Evolutionary conservation across 2,797 vertebrate genomes (phyloP).

Genomic region (Microcaecilia unicolor): DNA sequence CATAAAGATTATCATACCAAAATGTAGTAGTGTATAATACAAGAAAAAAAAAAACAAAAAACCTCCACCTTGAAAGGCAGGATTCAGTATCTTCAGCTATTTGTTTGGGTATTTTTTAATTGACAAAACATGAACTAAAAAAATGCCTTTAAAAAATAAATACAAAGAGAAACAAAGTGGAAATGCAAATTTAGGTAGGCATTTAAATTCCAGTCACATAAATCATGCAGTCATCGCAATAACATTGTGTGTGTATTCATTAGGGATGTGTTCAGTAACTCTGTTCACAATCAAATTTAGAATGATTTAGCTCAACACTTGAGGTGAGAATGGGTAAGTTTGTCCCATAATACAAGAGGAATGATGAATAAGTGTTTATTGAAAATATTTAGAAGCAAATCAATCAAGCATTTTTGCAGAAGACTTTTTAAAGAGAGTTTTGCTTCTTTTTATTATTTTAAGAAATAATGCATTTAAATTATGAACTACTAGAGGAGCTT

Average conservation of each 20-base stretch:
- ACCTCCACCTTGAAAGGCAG: too few species aligned
- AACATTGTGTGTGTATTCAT: conserved; percentile 18
- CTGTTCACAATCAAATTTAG: conserved; percentile 24
- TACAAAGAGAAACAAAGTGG: conserved; percentile 10
- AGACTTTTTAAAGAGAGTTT: neutral
- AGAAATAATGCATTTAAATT: too few species aligned
- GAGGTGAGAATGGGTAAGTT: conserved; percentile 22
- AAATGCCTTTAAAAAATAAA: too few species aligned
- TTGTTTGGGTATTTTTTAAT: too few species aligned
- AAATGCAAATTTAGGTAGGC: neutral
- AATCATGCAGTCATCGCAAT: conserved; percentile 11
- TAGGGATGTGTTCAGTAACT: conserved; percentile 20
- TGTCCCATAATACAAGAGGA: conserved; percentile 26
- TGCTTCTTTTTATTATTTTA: neutral
- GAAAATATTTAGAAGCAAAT: conserved; percentile 32
- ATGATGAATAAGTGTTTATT: conserved; percentile 24
- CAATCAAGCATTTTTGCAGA: conserved; percentile 1
- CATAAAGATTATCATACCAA: too few species aligned
- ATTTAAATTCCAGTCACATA: conserved; percentile 20
- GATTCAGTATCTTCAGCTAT: neutral
- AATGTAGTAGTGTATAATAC: too few species aligned
- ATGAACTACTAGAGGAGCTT: too few species aligned
- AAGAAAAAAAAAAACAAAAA: too few species aligned
- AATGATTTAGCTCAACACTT: conserved; percentile 28
- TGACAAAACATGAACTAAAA: too few species aligned